These are phyloP conservation scores for Coptodon rendalli DNA, from an alignment of 2,113 vertebrate species.

Conservation along the genomic window DNA sequence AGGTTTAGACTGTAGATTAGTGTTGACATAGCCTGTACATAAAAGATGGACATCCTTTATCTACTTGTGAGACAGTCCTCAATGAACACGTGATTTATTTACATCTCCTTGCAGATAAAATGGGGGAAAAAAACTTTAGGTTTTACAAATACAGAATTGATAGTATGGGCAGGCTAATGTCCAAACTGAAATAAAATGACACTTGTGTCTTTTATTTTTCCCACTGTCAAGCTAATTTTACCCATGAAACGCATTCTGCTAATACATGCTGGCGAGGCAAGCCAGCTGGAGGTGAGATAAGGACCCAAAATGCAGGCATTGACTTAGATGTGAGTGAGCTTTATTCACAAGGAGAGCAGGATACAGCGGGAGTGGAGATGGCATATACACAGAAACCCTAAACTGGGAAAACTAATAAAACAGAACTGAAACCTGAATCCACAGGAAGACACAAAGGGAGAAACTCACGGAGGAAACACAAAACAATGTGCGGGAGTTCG, in stretches of 20 bases:
- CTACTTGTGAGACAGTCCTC: fast-evolving
- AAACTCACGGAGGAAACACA: not conserved
- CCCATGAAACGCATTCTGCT: not conserved
- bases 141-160: not conserved
- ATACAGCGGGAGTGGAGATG: not conserved
- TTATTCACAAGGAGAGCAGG: not conserved
- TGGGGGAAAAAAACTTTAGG: fast-evolving
- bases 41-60: not conserved
- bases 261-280: not conserved
- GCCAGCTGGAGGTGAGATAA: not conserved
- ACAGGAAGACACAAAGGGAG: not conserved
- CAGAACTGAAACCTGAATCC: not conserved
- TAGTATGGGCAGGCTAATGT: fast-evolving
- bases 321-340: not conserved
- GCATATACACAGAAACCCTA: not conserved
- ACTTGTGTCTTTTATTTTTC: not conserved
- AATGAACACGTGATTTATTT: fast-evolving
- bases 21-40: not conserved
- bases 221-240: not conserved
- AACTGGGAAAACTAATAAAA: not conserved
- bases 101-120: not conserved
- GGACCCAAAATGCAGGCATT: not conserved
- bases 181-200: not conserved
- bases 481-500: not conserved
- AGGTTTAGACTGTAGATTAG: not conserved